Evolutionary conservation across 35 echinoderm and acorn worm species (phyloP).

Genomic region (Stichopus chloronotus): DNA sequence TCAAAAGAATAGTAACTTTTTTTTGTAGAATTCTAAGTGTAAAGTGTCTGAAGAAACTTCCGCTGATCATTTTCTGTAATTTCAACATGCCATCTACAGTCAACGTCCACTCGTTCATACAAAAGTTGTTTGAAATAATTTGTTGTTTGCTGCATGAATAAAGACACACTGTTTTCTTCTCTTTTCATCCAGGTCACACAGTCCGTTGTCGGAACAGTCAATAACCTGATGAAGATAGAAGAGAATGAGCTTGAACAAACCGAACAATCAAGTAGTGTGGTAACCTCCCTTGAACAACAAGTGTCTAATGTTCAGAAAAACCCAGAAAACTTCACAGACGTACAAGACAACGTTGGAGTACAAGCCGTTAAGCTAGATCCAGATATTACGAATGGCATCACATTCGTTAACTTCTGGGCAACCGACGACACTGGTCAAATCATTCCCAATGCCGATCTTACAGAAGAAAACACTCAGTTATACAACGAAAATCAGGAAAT

Average conservation of each 20-base stretch:
- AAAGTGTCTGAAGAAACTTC: too few species aligned
- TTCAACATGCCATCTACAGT: too few species aligned
- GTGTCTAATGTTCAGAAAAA: not conserved
- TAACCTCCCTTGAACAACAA: conserved; percentile 1
- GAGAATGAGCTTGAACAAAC: not conserved
- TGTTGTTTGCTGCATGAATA: too few species aligned
- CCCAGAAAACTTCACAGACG: conserved; percentile 20
- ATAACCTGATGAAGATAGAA: not conserved
- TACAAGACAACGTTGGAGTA: conserved; percentile 20
- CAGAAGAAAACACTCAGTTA: conserved; percentile 1
- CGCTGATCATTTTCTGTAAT: too few species aligned
- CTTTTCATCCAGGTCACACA: not conserved
- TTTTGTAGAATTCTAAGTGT: too few species aligned
- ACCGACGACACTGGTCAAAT: not conserved
- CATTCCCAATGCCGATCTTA: not conserved
- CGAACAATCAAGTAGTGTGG: not conserved
- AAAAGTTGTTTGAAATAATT: too few species aligned
- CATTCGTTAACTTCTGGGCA: not conserved
- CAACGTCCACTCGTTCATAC: too few species aligned
- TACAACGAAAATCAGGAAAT: not conserved
- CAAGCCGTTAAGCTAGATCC: conserved; percentile 28
- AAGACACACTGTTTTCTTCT: too few species aligned
- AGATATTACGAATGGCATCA: not conserved
- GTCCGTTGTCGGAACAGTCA: conserved; percentile 36
- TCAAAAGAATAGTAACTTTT: too few species aligned